Conservation (phyloP, 2,113 vertebrate genomes). For the Peromyscus leucopus region DNA sequence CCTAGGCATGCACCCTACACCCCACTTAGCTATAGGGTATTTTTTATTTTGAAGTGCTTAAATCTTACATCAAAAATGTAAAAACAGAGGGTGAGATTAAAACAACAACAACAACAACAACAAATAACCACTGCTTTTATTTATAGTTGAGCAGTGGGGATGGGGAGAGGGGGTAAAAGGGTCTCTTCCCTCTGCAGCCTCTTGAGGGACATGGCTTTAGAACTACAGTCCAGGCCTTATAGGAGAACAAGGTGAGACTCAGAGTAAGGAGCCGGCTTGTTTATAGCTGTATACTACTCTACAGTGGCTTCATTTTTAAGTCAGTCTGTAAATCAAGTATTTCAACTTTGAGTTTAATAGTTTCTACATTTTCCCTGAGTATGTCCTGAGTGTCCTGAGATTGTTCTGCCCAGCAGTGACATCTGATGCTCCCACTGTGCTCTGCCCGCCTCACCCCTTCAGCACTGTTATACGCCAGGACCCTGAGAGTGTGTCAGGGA, state of each 20-base stretch:
- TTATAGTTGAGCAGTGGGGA: background rate
- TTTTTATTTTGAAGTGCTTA: conserved; percentile 1
- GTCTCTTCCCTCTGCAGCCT: background rate
- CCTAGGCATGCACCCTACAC: background rate
- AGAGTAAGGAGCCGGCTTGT: background rate
- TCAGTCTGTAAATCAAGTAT: background rate
- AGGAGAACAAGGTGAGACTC: background rate
- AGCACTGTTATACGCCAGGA: fast-evolving
- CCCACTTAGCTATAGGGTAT: background rate
- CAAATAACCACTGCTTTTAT: background rate
- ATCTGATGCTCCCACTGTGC: fast-evolving
- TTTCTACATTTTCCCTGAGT: background rate
- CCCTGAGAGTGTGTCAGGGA: background rate
- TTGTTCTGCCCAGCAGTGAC: background rate
- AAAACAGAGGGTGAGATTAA: too few relatives aligned
- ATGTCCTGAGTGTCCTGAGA: background rate
- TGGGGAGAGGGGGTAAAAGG: background rate
- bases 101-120: background rate
- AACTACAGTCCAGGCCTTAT: background rate
- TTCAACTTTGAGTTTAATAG: background rate
- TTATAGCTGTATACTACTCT: background rate
- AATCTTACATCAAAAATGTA: background rate
- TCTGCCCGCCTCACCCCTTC: background rate
- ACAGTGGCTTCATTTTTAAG: background rate
- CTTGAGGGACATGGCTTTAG: background rate